These are phyloP conservation scores for Recurvirostra avosetta DNA, from an alignment of 2,113 vertebrate genomes.

Conservation along the genomic window DNA sequence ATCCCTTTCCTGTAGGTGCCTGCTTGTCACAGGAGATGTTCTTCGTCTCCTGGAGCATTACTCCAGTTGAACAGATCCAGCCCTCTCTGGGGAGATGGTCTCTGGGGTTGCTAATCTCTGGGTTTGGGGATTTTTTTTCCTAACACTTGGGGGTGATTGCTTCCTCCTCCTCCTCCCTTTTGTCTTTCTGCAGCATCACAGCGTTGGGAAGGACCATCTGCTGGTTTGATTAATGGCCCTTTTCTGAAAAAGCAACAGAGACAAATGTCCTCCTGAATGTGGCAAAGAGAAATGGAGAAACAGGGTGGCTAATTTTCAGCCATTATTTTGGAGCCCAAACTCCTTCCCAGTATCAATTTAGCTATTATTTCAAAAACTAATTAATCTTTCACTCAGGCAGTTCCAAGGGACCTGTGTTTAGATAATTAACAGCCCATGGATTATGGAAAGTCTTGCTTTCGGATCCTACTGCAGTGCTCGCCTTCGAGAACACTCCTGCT, in stretches of 20 bases:
- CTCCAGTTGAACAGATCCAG: not conserved
- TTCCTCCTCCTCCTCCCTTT: slow-evolving; percentile 26
- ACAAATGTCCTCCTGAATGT: slow-evolving; percentile 59
- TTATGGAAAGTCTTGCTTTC: slow-evolving; percentile 69
- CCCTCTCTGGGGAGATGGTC: not conserved
- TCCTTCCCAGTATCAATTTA: slow-evolving; percentile 69
- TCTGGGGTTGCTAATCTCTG: not conserved
- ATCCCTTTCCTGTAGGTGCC: not conserved
- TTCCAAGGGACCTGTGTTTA: slow-evolving; percentile 68
- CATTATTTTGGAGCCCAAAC: slow-evolving; percentile 62
- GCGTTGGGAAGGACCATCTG: slow-evolving; percentile 65
- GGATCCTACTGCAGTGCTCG: slow-evolving; percentile 41
- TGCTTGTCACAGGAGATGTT: not conserved
- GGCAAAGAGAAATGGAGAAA: slow-evolving; percentile 66
- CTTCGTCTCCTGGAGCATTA: not conserved
- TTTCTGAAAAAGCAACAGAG: slow-evolving; percentile 62
- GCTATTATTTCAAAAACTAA: slow-evolving; percentile 77
- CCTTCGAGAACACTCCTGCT: slow-evolving; percentile 24
- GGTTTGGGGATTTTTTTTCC: not conserved
- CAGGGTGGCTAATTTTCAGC: slow-evolving; percentile 69
- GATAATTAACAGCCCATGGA: slow-evolving; percentile 73
- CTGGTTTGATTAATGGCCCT: slow-evolving; percentile 70
- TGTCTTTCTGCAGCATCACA: slow-evolving; percentile 16
- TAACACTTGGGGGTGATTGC: not conserved
- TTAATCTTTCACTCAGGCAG: slow-evolving; percentile 77